phyloP scores from a whole-genome alignment of 1,140 invertebrate species.

The Heliothis subflexa region DNA sequence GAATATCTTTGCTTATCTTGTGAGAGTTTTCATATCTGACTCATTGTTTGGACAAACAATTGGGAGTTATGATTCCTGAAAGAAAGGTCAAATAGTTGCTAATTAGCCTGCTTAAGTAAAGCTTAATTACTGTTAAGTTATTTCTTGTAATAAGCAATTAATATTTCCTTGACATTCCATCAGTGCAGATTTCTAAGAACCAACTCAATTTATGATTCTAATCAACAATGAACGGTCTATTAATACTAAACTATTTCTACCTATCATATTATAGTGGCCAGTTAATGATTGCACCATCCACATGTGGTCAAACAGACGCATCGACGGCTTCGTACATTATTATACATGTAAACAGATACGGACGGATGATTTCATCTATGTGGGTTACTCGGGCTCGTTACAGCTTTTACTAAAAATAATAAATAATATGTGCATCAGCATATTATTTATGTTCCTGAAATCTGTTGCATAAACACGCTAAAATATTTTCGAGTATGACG shows the following conservation, averaged over 20 bases:
- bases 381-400: slow-evolving; percentile 37
- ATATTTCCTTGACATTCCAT: slow-evolving; percentile 8
- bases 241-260: slow-evolving; percentile 21
- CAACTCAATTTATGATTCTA: slow-evolving; percentile 16
- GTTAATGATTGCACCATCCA: slow-evolving; percentile 33
- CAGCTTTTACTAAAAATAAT: slow-evolving; percentile 38
- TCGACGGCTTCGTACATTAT: background rate
- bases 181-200: slow-evolving; percentile 20
- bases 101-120: background rate
- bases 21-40: background rate
- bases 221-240: slow-evolving; percentile 34
- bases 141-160: background rate
- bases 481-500: slow-evolving; percentile 16
- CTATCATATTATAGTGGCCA: slow-evolving; percentile 4
- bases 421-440: slow-evolving; percentile 29
- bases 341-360: slow-evolving; percentile 5
- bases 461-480: slow-evolving; percentile 8
- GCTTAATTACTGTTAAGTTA: background rate
- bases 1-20: slow-evolving; percentile 16
- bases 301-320: slow-evolving; percentile 16
- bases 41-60: slow-evolving; percentile 4
- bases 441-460: slow-evolving; percentile 13
- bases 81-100: too few species aligned
- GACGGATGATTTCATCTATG: slow-evolving; percentile 46
- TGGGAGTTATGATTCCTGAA: background rate